Percentiles rank a stretch among this genome's conserved stretches.
These are phyloP conservation scores for Caenorhabditis inopinata DNA, from an alignment of 1,140 invertebrate genomes.

Conservation along the genomic window DNA sequence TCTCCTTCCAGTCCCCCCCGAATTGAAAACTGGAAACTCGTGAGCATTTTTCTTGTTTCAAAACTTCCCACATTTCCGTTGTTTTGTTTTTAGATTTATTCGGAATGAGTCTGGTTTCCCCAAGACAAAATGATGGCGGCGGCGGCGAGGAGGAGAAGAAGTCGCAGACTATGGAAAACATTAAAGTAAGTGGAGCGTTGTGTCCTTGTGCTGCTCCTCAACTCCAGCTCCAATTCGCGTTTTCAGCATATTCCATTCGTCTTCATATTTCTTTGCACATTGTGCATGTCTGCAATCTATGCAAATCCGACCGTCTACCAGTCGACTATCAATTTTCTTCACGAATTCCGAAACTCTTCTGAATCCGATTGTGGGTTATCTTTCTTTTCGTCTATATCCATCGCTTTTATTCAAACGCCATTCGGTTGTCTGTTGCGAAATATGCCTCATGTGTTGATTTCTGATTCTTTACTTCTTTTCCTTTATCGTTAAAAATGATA, in stretches of 20 bases:
- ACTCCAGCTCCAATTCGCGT: too few species aligned
- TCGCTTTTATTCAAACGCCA: background rate
- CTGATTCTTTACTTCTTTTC: conserved; percentile 19
- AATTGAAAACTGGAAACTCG: background rate
- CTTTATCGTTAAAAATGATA: background rate
- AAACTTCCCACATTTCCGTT: too few species aligned
- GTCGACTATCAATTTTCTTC: conserved; percentile 36
- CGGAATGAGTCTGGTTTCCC: conserved; percentile 3
- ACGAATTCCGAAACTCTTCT: conserved; percentile 25
- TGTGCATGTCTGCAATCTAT: conserved; percentile 27
- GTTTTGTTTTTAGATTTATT: too few species aligned
- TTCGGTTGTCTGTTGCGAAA: background rate
- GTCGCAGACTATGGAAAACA: background rate
- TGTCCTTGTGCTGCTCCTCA: too few species aligned
- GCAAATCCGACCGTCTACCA: conserved; percentile 23
- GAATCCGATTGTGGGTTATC: conserved; percentile 32
- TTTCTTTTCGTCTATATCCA: background rate
- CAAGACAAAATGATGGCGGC: background rate
- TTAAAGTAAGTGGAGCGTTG: background rate
- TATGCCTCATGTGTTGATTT: background rate
- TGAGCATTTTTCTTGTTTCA: background rate
- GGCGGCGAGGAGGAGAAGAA: background rate
- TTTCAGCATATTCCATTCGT: conserved; percentile 36
- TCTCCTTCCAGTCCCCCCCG: background rate
- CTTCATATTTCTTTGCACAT: conserved; percentile 19